Evolutionary conservation across 1,140 invertebrate genomes (phyloP).

Genomic region (Mamestra configurata): DNA sequence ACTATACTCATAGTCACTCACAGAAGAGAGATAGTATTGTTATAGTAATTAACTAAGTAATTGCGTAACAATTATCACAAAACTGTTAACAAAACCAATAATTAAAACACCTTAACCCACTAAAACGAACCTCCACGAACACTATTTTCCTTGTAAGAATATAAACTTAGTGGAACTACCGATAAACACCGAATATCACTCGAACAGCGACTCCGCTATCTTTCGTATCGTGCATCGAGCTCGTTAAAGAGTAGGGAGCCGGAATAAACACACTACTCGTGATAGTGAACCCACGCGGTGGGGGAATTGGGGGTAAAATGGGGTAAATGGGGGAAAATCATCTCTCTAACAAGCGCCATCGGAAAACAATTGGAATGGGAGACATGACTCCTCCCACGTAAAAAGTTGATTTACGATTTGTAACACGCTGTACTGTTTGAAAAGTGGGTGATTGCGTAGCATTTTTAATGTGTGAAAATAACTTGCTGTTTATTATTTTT

Average conservation of each 20-base stretch:
- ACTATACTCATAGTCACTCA: no score
- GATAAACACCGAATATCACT: conserved; percentile 40
- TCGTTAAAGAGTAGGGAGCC: conserved; percentile 37
- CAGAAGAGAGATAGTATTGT: no score
- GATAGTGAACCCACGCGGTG: conserved; percentile 12
- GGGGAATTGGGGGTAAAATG: conserved; percentile 12
- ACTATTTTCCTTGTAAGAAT: conserved; percentile 18
- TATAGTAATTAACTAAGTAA: background rate
- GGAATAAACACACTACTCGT: conserved; percentile 42
- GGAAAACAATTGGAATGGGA: conserved; percentile 52
- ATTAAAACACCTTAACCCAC: background rate
- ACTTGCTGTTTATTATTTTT: no score
- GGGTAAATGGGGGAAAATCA: conserved; percentile 40
- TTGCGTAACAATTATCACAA: background rate
- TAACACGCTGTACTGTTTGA: background rate
- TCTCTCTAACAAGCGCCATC: conserved; percentile 54
- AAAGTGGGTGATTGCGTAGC: background rate
- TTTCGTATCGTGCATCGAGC: conserved; percentile 21
- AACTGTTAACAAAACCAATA: background rate
- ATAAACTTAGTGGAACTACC: conserved; percentile 14
- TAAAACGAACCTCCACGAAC: background rate
- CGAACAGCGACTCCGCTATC: conserved; percentile 20
- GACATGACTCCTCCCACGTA: conserved; percentile 6
- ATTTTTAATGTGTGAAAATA: background rate
- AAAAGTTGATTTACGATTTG: conserved; percentile 32